Conservation (phyloP, 2,113 vertebrate species). For the Tragulus kanchil region DNA sequence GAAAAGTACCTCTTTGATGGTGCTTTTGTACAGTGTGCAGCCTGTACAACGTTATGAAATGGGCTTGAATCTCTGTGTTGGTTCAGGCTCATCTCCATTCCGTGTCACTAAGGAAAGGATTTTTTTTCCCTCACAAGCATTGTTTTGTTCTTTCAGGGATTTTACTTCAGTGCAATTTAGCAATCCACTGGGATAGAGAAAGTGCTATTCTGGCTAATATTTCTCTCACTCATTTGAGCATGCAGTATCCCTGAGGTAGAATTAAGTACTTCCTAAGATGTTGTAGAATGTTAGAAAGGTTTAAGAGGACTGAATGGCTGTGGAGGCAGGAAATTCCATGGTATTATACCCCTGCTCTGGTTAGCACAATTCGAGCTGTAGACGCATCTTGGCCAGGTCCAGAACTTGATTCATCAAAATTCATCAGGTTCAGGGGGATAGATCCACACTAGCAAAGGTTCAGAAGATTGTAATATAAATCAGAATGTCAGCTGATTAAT, state of each 20-base stretch:
- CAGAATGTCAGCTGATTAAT: not conserved
- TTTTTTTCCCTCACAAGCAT: not conserved
- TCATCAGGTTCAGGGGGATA: not conserved
- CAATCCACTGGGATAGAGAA: not conserved
- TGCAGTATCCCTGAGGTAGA: conserved; percentile 53
- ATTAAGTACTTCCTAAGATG: conserved; percentile 69
- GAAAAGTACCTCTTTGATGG: not conserved
- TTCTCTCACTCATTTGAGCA: conserved; percentile 53
- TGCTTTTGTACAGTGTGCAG: not conserved
- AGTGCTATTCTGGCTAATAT: not conserved
- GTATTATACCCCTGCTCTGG: not conserved
- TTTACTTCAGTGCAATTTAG: conserved; percentile 16
- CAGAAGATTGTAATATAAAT: not conserved
- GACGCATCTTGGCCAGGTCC: not conserved
- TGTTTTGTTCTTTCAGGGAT: conserved; percentile 54
- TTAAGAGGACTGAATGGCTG: not conserved
- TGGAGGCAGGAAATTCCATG: not conserved
- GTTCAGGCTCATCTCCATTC: not conserved
- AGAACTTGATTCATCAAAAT: not conserved
- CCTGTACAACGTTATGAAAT: not conserved
- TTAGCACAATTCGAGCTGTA: not conserved
- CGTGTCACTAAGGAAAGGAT: not conserved
- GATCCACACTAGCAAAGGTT: conserved; percentile 16
- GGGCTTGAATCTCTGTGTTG: not conserved
- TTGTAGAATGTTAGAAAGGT: not conserved